Evolutionary conservation across 2,888 invertebrate species (phyloP).

Genomic region (Spicauda simplicius): DNA sequence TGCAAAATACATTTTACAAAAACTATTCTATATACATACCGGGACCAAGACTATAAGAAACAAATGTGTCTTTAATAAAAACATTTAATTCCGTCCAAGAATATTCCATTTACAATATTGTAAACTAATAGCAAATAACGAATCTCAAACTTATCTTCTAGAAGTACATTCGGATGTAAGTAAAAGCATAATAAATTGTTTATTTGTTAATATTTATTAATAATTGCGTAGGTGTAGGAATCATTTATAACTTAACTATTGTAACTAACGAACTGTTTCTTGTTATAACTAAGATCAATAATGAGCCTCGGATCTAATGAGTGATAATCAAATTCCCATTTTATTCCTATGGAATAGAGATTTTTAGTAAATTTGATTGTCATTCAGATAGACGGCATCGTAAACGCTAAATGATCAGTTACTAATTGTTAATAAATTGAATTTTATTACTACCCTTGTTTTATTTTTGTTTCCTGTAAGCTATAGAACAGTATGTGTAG

Average conservation of each 20-base stretch:
- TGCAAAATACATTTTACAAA: too few relatives aligned
- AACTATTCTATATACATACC: too few relatives aligned
- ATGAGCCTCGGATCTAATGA: conserved; percentile 44
- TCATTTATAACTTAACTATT: conserved; percentile 58
- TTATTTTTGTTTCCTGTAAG: conserved; percentile 44
- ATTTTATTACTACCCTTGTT: conserved; percentile 63
- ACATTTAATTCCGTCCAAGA: not conserved
- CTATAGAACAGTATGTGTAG: too few relatives aligned
- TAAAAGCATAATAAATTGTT: conserved; percentile 66
- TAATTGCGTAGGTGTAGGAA: conserved; percentile 63
- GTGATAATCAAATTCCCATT: conserved; percentile 44
- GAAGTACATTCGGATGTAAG: conserved; percentile 48
- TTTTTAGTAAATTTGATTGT: conserved; percentile 20
- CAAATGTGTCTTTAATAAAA: not conserved
- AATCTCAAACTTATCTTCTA: conserved; percentile 18
- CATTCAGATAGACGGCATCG: conserved; percentile 32
- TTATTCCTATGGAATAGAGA: conserved; percentile 34
- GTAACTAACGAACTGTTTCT: conserved; percentile 75
- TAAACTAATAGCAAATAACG: conserved; percentile 1
- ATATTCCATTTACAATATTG: not conserved
- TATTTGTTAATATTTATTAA: conserved; percentile 82
- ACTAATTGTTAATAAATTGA: conserved; percentile 84
- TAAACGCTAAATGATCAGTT: conserved; percentile 62
- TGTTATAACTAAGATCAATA: conserved; percentile 60
- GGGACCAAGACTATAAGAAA: too few relatives aligned